Evolutionary conservation across 2,113 vertebrate species (phyloP).

Genomic region (Atherinomorus stipes): DNA sequence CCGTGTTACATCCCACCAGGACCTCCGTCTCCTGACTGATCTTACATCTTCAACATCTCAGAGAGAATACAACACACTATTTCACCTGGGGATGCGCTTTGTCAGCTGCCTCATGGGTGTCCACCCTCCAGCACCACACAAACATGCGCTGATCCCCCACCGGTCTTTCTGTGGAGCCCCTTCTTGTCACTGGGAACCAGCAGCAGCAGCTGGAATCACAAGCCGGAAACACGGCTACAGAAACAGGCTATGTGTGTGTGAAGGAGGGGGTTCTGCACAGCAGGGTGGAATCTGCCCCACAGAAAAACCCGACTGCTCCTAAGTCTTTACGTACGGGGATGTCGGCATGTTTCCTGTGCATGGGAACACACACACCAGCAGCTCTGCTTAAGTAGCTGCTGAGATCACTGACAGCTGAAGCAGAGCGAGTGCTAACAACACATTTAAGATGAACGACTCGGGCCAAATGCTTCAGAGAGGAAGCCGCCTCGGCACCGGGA

Average conservation of each 20-base stretch:
- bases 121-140: slow-evolving; percentile 1
- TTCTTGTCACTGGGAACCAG: slow-evolving; percentile 25
- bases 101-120: slow-evolving; percentile 53
- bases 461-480: slow-evolving; percentile 75
- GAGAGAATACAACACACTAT: no score
- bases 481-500: slow-evolving; percentile 64
- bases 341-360: neutral
- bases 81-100: slow-evolving; percentile 48
- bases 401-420: slow-evolving; percentile 73
- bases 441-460: slow-evolving; percentile 67
- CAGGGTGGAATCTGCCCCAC: no score
- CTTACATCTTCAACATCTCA: no score
- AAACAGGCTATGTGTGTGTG: no score
- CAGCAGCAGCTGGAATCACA: slow-evolving; percentile 48
- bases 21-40: no score
- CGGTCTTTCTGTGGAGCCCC: slow-evolving; percentile 12
- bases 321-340: no score
- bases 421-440: slow-evolving; percentile 76
- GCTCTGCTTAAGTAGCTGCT: slow-evolving; percentile 44
- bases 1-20: no score
- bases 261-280: no score
- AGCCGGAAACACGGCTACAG: no score
- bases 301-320: no score
- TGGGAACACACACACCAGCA: neutral
- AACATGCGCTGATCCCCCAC: slow-evolving; percentile 9